Percentiles rank a stretch among this genome's conserved stretches.
Conservation (phyloP, 2,113 vertebrate species). For the Mastomys natalensis region DNA sequence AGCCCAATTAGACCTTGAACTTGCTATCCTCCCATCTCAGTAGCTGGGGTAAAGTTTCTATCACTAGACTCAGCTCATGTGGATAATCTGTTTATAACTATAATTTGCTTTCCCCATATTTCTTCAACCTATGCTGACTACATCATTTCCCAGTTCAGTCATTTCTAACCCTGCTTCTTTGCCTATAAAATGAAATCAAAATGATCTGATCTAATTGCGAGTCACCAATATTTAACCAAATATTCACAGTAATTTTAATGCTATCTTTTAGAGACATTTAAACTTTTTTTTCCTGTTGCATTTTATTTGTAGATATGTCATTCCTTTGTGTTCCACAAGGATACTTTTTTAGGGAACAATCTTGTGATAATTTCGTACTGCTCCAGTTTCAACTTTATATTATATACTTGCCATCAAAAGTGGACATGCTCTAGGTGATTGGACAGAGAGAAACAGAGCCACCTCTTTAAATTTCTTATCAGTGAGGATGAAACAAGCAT, state of each 20-base stretch:
- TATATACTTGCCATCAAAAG: background rate
- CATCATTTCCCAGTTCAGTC: background rate
- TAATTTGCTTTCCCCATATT: constrained; percentile 31
- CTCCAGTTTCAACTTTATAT: background rate
- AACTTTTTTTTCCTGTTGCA: background rate
- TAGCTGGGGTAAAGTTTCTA: background rate
- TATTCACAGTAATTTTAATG: constrained; percentile 1
- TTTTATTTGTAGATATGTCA: background rate
- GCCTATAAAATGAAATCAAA: background rate
- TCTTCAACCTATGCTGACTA: constrained; percentile 15
- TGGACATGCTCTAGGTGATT: background rate
- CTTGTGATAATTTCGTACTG: constrained; percentile 33
- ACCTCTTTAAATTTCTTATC: background rate
- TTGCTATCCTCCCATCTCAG: background rate
- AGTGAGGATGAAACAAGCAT: background rate
- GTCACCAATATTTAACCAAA: background rate
- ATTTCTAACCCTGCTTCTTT: background rate
- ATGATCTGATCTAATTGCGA: constrained; percentile 29
- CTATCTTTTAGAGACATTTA: background rate
- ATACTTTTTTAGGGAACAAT: background rate
- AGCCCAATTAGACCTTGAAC: background rate
- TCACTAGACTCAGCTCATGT: too few relatives aligned
- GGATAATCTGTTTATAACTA: background rate
- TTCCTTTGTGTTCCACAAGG: background rate
- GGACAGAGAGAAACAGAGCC: background rate